Conservation (phyloP, 2,797 vertebrate genomes). For the Glossophaga mutica region DNA sequence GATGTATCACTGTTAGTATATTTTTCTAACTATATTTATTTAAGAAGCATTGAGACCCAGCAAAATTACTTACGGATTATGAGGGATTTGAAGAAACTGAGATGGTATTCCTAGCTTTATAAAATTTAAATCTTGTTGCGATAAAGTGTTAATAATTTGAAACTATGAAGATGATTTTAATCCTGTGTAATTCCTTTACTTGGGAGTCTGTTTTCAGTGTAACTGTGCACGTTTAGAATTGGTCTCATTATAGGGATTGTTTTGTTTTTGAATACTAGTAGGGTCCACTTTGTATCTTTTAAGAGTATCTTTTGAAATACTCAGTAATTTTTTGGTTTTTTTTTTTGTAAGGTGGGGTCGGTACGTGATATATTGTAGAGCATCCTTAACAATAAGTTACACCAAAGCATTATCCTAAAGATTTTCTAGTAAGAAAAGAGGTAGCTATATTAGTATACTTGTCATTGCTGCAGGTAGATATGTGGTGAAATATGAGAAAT, state of each 20-base stretch:
- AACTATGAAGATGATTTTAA: conserved; percentile 26
- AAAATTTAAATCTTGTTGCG: conserved; percentile 28
- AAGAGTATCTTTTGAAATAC: background rate
- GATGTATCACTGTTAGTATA: background rate
- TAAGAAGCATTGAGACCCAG: background rate
- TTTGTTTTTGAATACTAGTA: background rate
- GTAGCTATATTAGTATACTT: conserved; percentile 62
- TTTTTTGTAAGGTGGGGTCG: background rate
- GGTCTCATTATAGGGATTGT: background rate
- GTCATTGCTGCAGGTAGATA: background rate
- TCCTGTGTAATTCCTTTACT: background rate
- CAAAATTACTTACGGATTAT: background rate
- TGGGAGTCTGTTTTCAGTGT: background rate
- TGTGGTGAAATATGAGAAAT: background rate
- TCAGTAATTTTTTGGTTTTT: background rate
- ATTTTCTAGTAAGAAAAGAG: conserved; percentile 74
- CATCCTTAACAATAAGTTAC: conserved; percentile 10
- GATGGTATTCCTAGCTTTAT: background rate
- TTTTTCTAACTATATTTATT: background rate
- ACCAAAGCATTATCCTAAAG: background rate
- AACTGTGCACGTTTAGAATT: conserved; percentile 2
- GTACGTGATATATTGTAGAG: background rate
- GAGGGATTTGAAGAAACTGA: conserved; percentile 24
- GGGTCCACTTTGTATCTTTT: background rate
- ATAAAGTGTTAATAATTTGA: background rate